Base-by-base conservation (phyloP, 1,140 invertebrate species). In the Lepeophtheirus salmonis region DNA sequence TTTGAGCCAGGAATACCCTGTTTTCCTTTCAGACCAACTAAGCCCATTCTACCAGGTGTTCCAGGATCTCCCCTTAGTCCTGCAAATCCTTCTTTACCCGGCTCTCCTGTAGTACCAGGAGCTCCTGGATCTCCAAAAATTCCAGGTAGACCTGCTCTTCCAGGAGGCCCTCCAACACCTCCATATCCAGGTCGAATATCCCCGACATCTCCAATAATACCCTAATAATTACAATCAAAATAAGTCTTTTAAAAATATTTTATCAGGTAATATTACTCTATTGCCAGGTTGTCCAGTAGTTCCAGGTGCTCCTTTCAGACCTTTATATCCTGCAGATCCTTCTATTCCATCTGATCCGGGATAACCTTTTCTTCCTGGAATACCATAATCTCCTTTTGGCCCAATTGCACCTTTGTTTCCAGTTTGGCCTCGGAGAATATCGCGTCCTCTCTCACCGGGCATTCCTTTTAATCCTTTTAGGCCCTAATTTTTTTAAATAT, bases 81-180 rank as follows among this genome's bases (percentile, higher is more conserved):
- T 1, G 20, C 4, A 10, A 30, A 30, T 2, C 50, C 50, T 53
- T 21, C 17, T 14, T 21, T 17, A 4, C 58, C 41, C 23, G 54
- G 61, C 2, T 16, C 10, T 17, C 61, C 61, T 49, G 24, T 21
- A 16, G 20, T n/a, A 2, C 52, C 52, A 2, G 52, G 52, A 21
- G 21, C 23, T 59, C 82, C 82, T 63, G 70, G 62, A 24, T 62
- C 65, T 62, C 58, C 24, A 22, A 57, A 22, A 0, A 62, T 56
- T 20, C 65, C 65, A 20, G 50, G 60, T 21, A 55, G n/a, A 30
- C 65, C 65, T 25, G 62, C 30, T 24, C 16, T 1, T 41, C 65
- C 65, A 24, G 61, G 62, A 21, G 41, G 10, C 24, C 65, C 65
- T 14, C 62, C 55, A 16, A 50, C 22, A 0, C 65, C 65, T 16